Evolutionary conservation across 2,113 vertebrate genomes (phyloP), one percentile per base, ranked within the genome.

Genomic region (Fregetta grallaria): DNA sequence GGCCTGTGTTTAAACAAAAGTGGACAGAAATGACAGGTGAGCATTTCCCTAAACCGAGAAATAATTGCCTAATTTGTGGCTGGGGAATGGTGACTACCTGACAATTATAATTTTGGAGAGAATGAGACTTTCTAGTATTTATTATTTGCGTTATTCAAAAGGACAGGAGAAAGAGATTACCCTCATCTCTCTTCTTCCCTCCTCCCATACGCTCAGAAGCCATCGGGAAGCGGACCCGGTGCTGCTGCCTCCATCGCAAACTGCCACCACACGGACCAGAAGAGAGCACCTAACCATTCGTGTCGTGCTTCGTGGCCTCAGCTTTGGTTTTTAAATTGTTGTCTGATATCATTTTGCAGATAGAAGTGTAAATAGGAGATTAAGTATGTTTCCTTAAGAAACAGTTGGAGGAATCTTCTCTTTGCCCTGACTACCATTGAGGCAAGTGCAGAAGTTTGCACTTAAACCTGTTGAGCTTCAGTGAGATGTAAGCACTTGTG

Each of bases 1-100:
- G 90, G 63, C 50, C 72, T 66, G 30, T 61, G 32, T 85, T 92
- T 73, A 91, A 75, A 89, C 32, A 71, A 7, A 79, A 94, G 75
- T 65, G 80, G 83, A 75, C 88, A 84, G 86, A 87, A 91, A 72
- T 74, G 74, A 56, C 83, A 92, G 76, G 80, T 89, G 89, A 84
- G 49, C 26, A 32, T 86, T 91, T 85, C 66, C 61, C 52, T 92
- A 84, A 92, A 89, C 27, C 44, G 74, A 85, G 88, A 95, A 94
- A 95, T 92, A 94, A 82, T 91, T 85, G 62, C 53, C 81, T 87
- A 45, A 94, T 95, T 91, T 76, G 30, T 91, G 62, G 56, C 38
- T 52, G 75, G 82, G 62, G 53, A 81, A 61, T 47, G 26, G 84
- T 58, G 72, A 72, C n/a, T 75, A 55, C 36, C n/a, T 84, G 76